Evolutionary conservation across 2,888 invertebrate genomes (phyloP), one percentile per base, ranked within the genome.

Genomic region (Diarsia dahlii): DNA sequence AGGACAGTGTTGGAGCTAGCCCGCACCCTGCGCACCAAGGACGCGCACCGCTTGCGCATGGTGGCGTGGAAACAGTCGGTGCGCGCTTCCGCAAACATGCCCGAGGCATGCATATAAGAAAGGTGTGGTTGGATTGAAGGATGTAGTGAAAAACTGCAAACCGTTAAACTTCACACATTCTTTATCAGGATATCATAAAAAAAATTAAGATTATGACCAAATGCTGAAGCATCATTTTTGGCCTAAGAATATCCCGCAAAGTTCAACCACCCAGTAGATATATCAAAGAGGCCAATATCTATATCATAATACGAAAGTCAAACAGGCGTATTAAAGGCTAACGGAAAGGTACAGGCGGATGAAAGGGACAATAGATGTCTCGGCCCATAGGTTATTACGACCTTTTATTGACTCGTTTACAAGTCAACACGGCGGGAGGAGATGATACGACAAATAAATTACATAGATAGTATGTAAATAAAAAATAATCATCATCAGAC

Each of bases 371-470:
- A 76, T 56, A 72, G 52, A 65, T 74, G 68, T 67, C 56, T 66
- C 84, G 71, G n/a, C 64, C 46, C 62, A 56, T 63, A 71, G 18
- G 15, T 74, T 84, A 86, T 76, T 76, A 80, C 60, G 80, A 71
- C 60, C 60, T 69, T 67, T 85, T 72, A 72, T 82, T 34, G 62
- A 62, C 34, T 72, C 71, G 68, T 79, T 86, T 63, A 75, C 60
- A 71, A 82, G 66, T 52, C 74, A 50, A 80, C 23, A 54, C 39
- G 39, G 71, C 50, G 66, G 52, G 65, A 58, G 69, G 69, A 76
- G 63, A 77, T 71, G n/a, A 77, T 70, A 54, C 64, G 63, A 77
- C 71, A 77, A 77, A 80, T 62, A 73, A 58, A 52, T 54, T 39
- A 12, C 20, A 62, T 62, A 9, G 0, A 62, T 62, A 39, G 39